phyloP scores from a whole-genome alignment of 2,888 invertebrate species.

The Antitype chi region DNA sequence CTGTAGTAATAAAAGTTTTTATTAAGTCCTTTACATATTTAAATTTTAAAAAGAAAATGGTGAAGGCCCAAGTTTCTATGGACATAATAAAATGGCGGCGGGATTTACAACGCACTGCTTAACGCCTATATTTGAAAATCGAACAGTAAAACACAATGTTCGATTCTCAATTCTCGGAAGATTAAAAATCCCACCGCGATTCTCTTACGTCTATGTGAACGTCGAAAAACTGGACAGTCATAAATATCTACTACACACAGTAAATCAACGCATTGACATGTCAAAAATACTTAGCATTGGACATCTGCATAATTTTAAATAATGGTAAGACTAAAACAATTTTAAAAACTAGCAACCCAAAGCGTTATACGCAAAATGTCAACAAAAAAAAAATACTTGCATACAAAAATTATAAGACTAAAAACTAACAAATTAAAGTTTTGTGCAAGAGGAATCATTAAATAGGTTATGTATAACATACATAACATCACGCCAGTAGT shows the following conservation, averaged over 20 bases:
- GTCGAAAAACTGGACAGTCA: not conserved
- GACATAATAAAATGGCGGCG: too few species aligned
- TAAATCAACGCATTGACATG: not conserved
- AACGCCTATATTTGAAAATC: too few species aligned
- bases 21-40: too few species aligned
- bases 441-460: conserved; percentile 50
- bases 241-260: not conserved
- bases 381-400: conserved; percentile 40
- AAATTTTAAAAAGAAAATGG: not conserved
- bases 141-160: too few species aligned
- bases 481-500: not conserved
- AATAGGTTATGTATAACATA: conserved; percentile 15
- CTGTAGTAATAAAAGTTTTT: not conserved
- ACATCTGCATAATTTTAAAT: not conserved
- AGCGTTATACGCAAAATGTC: conserved; percentile 47
- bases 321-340: conserved; percentile 16
- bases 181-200: too few species aligned
- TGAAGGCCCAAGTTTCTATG: too few species aligned
- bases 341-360: conserved; percentile 40
- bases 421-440: conserved; percentile 18
- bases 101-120: too few species aligned
- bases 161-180: too few species aligned
- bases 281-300: not conserved
- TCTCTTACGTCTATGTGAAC: too few species aligned
- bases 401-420: conserved; percentile 32